These are phyloP conservation scores for Petrolisthes cinctipes DNA, from an alignment of 2,888 invertebrate genomes.

Conservation along the genomic window DNA sequence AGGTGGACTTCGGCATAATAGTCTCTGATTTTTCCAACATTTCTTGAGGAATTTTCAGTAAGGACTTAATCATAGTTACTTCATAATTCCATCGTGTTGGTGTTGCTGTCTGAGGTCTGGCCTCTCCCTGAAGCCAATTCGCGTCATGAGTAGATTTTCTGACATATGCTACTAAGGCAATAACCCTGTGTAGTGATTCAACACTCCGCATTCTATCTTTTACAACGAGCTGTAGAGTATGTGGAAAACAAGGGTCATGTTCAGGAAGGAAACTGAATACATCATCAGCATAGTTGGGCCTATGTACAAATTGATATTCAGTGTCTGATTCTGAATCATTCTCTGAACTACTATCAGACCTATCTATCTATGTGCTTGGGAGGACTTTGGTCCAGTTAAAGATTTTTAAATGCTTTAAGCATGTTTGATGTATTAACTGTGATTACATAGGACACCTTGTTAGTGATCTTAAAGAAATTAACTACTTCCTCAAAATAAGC, in stretches of 20 bases:
- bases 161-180: not conserved
- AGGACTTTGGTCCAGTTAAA: no score
- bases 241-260: not conserved
- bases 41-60: conserved; percentile 4
- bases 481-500: conserved; percentile 15
- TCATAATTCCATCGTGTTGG: conserved; percentile 8
- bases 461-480: not conserved
- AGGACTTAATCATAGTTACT: not conserved
- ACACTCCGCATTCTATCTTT: not conserved
- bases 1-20: not conserved
- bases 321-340: not conserved
- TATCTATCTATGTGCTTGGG: not conserved
- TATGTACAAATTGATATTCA: not conserved
- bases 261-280: conserved; percentile 1
- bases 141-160: not conserved
- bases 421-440: no score
- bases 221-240: not conserved
- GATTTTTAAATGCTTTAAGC: no score
- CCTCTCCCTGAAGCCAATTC: not conserved
- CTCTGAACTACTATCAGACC: not conserved
- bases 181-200: not conserved
- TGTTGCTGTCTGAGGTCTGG: conserved; percentile 4
- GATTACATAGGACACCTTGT: conserved; percentile 21
- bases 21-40: conserved; percentile 14
- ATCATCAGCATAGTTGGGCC: not conserved